Evolutionary conservation across 2,113 vertebrate genomes (phyloP), one percentile per base, ranked within the genome.

Genomic region (Apteryx mantelli): DNA sequence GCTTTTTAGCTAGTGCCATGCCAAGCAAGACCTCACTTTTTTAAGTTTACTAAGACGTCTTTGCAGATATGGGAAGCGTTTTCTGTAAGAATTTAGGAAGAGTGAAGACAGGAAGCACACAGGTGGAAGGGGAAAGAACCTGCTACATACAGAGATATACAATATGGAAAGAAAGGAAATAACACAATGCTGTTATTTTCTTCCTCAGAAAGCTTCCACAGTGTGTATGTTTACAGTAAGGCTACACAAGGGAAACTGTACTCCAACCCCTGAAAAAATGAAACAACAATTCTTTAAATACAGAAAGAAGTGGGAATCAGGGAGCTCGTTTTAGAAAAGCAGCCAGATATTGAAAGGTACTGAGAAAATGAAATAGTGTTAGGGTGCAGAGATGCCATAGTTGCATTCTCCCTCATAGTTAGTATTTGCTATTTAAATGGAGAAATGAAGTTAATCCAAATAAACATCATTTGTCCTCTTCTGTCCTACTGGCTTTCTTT

Each of bases 101-200:
- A 69, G 7, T 0, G 0, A 65, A 66, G 69, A 70, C 1, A 1
- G 24, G 40, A 82, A 82, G 9, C 32, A 74, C 32, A 16, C 6
- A 64, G 28, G 38, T 73, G 32, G 83, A 19, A 1, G 1, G 20
- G 32, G 18, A 78, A 92, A 58, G 20, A 78, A 77, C 70, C 85
- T 78, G 13, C 38, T 73, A 21, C 36, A 71, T 65, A 81, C n/a
- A 64, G 18, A 77, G 68, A 22, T 34, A 65, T 10, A 13, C 13
- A 38, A 7, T 13, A 61, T 5, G 21, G 69, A 93, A 89, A 89
- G 28, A 77, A 91, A 88, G 64, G 2, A 83, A 86, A 7, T 13
- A 38, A 36, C 65, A 15, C 28, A 58, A 36, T 22, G 36, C 24
- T 66, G 15, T 69, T 75, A 53, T 24, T 61, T 77, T 42, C 53